Conservation (phyloP, 2,797 vertebrate species). For the Lagocephalus sceleratus region DNA sequence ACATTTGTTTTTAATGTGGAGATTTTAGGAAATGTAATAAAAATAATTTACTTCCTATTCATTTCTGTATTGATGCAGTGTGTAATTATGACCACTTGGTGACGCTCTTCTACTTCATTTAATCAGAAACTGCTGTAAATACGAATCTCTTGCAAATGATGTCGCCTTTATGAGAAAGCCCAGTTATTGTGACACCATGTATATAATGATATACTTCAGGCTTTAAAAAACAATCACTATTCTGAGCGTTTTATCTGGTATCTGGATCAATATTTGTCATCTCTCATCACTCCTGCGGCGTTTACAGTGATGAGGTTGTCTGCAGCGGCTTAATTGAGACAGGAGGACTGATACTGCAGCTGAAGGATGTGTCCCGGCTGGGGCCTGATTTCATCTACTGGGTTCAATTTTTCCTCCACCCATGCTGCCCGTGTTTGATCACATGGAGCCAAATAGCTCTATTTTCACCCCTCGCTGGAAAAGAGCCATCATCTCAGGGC, state of each 20-base stretch:
- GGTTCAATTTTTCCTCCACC: conserved; percentile 17
- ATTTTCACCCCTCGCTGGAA: conserved; percentile 18
- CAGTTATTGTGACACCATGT: background rate
- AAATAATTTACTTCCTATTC: too few species aligned
- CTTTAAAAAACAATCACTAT: background rate
- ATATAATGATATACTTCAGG: conserved; percentile 15
- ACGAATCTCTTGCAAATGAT: too few species aligned
- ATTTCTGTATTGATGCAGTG: background rate
- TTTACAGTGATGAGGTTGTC: conserved; percentile 46
- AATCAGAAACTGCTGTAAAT: background rate
- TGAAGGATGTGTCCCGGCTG: conserved; percentile 44
- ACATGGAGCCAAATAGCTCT: conserved; percentile 14
- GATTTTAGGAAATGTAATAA: too few species aligned
- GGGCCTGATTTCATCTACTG: conserved; percentile 45
- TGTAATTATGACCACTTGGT: conserved; percentile 37
- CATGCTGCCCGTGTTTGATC: conserved; percentile 19
- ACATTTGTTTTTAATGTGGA: too few species aligned
- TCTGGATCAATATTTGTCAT: conserved; percentile 54
- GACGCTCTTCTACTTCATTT: conserved; percentile 43
- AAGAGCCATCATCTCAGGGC: conserved; percentile 1
- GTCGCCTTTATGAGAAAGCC: too few species aligned
- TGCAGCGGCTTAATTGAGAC: conserved; percentile 40
- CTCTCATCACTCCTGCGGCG: conserved; percentile 28
- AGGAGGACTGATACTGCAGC: conserved; percentile 34
- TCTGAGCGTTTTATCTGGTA: conserved; percentile 16